Evolutionary conservation across 2,113 vertebrate species (phyloP).

Genomic region (Neoarius graeffei): DNA sequence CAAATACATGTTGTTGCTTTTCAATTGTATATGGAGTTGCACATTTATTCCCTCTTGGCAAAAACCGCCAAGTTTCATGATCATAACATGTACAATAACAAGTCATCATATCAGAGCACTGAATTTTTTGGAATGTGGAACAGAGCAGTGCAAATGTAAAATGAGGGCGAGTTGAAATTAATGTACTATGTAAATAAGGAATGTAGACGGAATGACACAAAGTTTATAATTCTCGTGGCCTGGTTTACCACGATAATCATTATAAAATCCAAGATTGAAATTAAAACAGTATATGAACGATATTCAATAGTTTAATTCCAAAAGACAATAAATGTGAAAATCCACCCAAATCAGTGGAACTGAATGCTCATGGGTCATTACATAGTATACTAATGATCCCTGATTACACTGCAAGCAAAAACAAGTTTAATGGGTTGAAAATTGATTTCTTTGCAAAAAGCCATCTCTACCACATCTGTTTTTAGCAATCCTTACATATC

Average conservation of each 20-base stretch:
- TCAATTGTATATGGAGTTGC: not conserved
- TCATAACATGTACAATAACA: not conserved
- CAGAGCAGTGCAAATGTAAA: not conserved
- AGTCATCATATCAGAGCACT: not conserved
- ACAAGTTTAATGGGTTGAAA: not conserved
- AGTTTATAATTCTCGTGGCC: not conserved
- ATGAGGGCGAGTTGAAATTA: not conserved
- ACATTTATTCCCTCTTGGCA: not conserved
- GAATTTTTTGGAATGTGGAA: not conserved
- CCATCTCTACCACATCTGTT: not conserved
- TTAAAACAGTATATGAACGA: not conserved
- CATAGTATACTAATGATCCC: not conserved
- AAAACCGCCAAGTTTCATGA: not conserved
- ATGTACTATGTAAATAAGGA: not conserved
- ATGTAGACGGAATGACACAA: not conserved
- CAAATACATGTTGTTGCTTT: not conserved
- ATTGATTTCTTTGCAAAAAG: not conserved
- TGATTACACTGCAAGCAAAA: not conserved
- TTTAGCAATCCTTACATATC: not conserved
- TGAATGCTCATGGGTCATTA: not conserved
- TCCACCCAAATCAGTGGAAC: not conserved
- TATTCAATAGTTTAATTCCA: not conserved
- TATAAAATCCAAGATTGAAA: not conserved
- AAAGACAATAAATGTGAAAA: not conserved
- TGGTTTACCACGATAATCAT: not conserved